A percentile compares a stretch with the other conserved stretches of the same genome.
Conservation (phyloP, 1,140 invertebrate species). For the Drosophila busckii region DNA sequence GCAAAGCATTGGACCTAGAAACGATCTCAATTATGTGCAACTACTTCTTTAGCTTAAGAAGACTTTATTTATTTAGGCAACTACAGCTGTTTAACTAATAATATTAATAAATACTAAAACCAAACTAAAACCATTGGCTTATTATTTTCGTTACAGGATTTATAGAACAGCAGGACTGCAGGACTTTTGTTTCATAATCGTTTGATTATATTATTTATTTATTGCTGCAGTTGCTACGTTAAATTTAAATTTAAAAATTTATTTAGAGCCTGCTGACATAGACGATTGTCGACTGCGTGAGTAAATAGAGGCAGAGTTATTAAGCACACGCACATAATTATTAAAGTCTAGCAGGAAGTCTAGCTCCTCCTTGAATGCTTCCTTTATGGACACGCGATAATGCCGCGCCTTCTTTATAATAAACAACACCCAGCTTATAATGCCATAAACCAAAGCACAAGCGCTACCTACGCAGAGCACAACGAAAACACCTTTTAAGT, state of each 20-base stretch:
- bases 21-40: conserved; percentile 38
- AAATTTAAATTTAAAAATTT: no score
- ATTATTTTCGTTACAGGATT: background rate
- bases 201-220: no score
- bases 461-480: conserved; percentile 82
- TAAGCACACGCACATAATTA: conserved; percentile 84
- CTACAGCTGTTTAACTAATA: no score
- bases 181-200: no score
- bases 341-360: conserved; percentile 87
- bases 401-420: conserved; percentile 59
- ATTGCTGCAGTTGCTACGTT: no score
- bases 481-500: conserved; percentile 87
- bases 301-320: conserved; percentile 63
- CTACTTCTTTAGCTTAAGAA: conserved; percentile 1
- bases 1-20: conserved; percentile 84
- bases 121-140: no score
- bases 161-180: background rate
- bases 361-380: conserved; percentile 85
- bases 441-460: conserved; percentile 76
- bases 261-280: conserved; percentile 50
- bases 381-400: conserved; percentile 81
- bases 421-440: conserved; percentile 72
- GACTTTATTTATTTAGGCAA: no score
- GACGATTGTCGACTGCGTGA: conserved; percentile 67
- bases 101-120: background rate